A percentile compares a stretch with the other conserved stretches of the same genome.
phyloP scores from a whole-genome alignment of 2,113 vertebrate genomes.

The Syngnathoides biaculeatus region DNA sequence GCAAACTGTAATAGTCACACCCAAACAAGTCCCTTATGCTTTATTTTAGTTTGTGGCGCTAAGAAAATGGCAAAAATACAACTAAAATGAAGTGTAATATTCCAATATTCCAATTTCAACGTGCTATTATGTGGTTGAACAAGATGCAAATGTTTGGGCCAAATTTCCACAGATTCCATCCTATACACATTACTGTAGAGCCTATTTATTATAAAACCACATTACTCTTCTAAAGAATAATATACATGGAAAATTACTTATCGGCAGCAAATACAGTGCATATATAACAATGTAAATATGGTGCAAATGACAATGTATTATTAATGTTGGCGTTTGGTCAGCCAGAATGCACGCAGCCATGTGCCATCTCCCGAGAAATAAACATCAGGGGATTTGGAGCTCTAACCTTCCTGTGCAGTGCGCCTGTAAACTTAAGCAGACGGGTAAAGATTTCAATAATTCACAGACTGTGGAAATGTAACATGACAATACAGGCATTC shows the following conservation, averaged over 20 bases:
- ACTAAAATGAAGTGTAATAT: no score
- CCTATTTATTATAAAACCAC: neutral
- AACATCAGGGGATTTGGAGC: slow-evolving; percentile 88
- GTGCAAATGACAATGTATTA: neutral
- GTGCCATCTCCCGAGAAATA: slow-evolving; percentile 79
- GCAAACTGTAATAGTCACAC: neutral
- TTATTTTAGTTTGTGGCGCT: neutral
- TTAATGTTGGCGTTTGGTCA: slow-evolving; percentile 71
- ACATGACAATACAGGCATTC: slow-evolving; percentile 98
- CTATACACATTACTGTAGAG: no score
- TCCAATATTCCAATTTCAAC: no score
- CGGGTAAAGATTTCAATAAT: slow-evolving; percentile 91
- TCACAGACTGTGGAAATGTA: slow-evolving; percentile 93
- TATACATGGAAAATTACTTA: neutral
- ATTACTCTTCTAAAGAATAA: neutral
- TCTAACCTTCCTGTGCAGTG: slow-evolving; percentile 79
- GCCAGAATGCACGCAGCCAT: slow-evolving; percentile 75
- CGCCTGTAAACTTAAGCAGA: slow-evolving; percentile 89
- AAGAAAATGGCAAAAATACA: no score
- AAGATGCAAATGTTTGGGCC: no score
- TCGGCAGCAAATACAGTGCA: neutral
- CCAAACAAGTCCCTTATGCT: neutral
- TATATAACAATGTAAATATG: neutral
- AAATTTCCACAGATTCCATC: no score
- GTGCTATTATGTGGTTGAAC: no score